A percentile compares a stretch with the other conserved stretches of the same genome.
Evolutionary conservation across 2,113 vertebrate genomes (phyloP).

Genomic region (Lamprotornis superbus): DNA sequence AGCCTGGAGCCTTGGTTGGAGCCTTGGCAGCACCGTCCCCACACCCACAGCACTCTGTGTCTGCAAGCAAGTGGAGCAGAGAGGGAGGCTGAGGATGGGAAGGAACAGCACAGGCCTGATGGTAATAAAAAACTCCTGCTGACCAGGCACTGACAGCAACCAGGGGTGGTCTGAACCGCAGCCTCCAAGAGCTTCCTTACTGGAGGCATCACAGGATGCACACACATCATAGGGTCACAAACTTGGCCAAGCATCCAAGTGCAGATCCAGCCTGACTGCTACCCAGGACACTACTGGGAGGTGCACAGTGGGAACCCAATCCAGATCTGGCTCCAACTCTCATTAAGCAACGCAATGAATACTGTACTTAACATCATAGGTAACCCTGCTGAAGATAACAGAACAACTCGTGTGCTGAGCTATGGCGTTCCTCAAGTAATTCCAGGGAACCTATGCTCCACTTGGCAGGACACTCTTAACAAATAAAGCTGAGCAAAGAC

Average conservation of each 20-base stretch:
- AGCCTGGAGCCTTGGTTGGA: neutral
- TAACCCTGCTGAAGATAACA: neutral
- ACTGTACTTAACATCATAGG: neutral
- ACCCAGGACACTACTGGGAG: neutral
- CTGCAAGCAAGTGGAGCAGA: neutral
- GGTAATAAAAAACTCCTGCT: accelerated
- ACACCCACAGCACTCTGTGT: accelerated
- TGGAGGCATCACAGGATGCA: neutral
- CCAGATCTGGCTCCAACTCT: neutral
- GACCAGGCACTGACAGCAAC: accelerated
- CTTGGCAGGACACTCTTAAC: neutral
- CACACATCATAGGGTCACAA: accelerated
- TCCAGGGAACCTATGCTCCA: neutral
- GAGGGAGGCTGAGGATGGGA: too few relatives aligned
- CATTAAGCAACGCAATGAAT: neutral
- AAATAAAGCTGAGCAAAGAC: neutral
- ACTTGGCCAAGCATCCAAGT: neutral
- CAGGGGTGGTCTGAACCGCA: accelerated
- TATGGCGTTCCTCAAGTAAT: neutral
- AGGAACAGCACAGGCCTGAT: neutral
- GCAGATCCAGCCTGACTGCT: neutral
- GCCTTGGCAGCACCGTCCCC: neutral
- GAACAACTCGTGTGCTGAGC: neutral
- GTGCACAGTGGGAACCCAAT: neutral
- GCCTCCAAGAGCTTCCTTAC: neutral